phyloP scores from a whole-genome alignment of 2,113 vertebrate species.

The Pedetes capensis region DNA sequence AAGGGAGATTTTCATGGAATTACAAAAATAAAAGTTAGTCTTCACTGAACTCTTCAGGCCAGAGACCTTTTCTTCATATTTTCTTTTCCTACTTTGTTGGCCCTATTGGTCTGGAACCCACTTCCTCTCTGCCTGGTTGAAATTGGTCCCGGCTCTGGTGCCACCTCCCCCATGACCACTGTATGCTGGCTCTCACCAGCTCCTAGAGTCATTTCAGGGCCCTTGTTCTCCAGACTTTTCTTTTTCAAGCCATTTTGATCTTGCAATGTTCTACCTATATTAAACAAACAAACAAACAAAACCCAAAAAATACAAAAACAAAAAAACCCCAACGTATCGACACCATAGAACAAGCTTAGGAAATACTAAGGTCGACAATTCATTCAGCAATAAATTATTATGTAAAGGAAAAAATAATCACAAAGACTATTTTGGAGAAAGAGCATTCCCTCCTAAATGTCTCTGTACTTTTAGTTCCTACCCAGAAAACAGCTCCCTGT shows the following conservation, averaged over 20 bases:
- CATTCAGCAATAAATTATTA: background rate
- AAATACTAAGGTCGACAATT: background rate
- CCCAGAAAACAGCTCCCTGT: background rate
- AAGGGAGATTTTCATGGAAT: background rate
- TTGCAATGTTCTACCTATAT: background rate
- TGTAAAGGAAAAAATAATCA: conserved; percentile 34
- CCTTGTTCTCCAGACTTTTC: background rate
- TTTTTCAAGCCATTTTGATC: background rate
- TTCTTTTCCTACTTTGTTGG: background rate
- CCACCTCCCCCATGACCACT: accelerated
- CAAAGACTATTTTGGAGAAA: background rate
- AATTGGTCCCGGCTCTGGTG: background rate
- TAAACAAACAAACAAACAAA: too few species aligned
- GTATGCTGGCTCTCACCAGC: background rate
- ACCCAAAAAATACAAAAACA: too few species aligned
- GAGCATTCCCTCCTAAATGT: background rate
- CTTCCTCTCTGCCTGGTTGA: background rate
- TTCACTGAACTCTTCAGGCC: background rate
- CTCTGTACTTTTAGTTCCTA: background rate
- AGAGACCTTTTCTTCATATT: background rate
- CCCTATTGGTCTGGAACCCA: background rate
- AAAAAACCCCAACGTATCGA: too few species aligned
- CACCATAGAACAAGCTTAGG: background rate
- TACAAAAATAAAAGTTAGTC: background rate
- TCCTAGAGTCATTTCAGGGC: background rate